A percentile compares a stretch with the other conserved stretches of the same genome.
Evolutionary conservation across 2,797 vertebrate species (phyloP).

Genomic region (Dipus sagitta): DNA sequence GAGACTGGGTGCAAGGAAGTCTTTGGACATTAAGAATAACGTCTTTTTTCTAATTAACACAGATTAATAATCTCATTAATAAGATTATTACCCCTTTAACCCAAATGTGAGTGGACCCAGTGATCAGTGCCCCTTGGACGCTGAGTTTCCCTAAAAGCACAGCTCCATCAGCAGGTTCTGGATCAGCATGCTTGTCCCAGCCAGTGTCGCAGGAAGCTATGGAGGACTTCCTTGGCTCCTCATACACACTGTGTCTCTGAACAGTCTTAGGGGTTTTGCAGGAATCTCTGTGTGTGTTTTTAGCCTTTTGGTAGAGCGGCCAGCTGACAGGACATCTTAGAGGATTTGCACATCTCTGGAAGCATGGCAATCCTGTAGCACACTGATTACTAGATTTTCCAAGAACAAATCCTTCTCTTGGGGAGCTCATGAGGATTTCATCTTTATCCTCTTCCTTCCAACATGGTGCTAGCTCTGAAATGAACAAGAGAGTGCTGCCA

Average conservation of each 20-base stretch:
- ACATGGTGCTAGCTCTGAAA: constrained; percentile 89
- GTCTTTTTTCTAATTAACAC: constrained; percentile 99
- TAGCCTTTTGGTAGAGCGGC: constrained; percentile 85
- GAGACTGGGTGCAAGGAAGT: constrained; percentile 96
- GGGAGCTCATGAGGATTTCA: constrained; percentile 85
- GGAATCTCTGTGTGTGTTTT: constrained; percentile 54
- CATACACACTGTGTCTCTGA: constrained; percentile 92
- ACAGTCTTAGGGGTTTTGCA: constrained; percentile 40
- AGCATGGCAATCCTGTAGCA: constrained; percentile 91
- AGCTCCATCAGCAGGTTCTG: constrained; percentile 97
- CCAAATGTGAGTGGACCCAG: constrained; percentile 98
- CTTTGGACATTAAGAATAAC: constrained; percentile 99
- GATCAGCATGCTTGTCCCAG: constrained; percentile 94
- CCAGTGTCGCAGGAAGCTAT: constrained; percentile 97
- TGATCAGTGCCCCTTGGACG: constrained; percentile 97
- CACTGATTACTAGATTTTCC: constrained; percentile 88
- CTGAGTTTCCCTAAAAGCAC: constrained; percentile 98
- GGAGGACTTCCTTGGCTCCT: constrained; percentile 97
- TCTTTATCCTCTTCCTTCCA: constrained; percentile 86
- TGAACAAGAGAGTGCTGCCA: constrained; percentile 78
- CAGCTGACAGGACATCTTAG: constrained; percentile 85
- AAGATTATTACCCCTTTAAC: constrained; percentile 99
- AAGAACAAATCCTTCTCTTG: constrained; percentile 87
- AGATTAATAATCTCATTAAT: constrained; percentile 97
- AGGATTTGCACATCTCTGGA: constrained; percentile 95